Evolutionary conservation across 2,888 invertebrate species (phyloP).

Genomic region (Yponomeuta evonymella): DNA sequence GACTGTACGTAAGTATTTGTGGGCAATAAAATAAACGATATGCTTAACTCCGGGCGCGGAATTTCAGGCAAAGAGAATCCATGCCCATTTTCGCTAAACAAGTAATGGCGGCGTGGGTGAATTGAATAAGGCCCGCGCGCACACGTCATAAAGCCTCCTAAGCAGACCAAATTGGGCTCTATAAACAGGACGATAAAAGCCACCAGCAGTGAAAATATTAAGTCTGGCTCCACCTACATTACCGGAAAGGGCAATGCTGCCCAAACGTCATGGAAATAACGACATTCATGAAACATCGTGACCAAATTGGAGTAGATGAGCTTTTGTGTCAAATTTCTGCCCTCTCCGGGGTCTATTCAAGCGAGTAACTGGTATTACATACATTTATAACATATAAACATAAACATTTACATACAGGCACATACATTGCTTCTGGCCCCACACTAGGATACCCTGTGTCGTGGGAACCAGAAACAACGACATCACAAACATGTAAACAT

Average conservation of each 20-base stretch:
- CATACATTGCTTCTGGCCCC: no score
- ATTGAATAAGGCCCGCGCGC: background rate
- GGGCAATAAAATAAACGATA: no score
- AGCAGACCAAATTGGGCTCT: background rate
- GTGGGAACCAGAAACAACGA: no score
- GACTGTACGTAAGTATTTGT: no score
- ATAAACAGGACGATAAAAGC: background rate
- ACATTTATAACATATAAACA: no score
- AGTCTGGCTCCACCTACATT: background rate
- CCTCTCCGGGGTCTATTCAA: no score
- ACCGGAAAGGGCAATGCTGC: conserved; percentile 10
- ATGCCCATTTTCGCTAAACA: conserved; percentile 2
- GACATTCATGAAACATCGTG: conserved; percentile 16
- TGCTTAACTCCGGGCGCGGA: background rate
- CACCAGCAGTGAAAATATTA: background rate
- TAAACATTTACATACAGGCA: no score
- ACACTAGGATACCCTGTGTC: no score
- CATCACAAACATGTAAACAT: no score
- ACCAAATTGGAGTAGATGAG: conserved; percentile 19
- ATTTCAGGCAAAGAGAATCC: background rate
- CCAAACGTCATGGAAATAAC: conserved; percentile 14
- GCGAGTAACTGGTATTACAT: no score
- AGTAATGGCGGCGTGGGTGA: conserved; percentile 2
- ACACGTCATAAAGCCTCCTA: background rate
- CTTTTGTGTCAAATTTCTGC: background rate